A percentile compares a stretch with the other conserved stretches of the same genome.
Conservation (phyloP, 2,888 invertebrate species). For the Philhelius pedissequus region DNA sequence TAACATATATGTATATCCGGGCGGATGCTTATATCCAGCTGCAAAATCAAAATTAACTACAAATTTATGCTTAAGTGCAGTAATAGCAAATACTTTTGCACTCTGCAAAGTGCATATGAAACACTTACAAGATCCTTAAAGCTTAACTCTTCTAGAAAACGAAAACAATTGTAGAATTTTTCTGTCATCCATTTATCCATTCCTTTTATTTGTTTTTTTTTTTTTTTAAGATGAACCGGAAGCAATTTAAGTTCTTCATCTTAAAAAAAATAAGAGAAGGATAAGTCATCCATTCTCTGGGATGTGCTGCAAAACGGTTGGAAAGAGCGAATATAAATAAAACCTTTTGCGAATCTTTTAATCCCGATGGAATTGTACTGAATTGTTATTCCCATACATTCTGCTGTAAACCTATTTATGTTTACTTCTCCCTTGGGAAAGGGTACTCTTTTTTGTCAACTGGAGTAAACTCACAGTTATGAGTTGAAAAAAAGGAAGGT, state of each 20-base stretch:
- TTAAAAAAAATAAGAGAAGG: neutral
- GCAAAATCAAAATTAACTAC: neutral
- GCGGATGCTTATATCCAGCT: no score
- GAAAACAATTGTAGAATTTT: neutral
- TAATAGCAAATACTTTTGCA: neutral
- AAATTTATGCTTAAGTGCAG: neutral
- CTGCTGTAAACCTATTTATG: neutral
- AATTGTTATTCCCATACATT: slow-evolving; percentile 50
- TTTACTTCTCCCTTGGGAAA: slow-evolving; percentile 24
- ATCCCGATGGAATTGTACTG: slow-evolving; percentile 58
- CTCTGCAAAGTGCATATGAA: neutral
- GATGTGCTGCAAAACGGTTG: neutral
- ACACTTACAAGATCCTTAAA: neutral
- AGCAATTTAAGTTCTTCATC: slow-evolving; percentile 6
- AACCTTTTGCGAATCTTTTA: slow-evolving; percentile 63
- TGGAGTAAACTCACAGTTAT: neutral
- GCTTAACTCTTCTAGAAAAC: neutral
- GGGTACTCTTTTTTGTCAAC: neutral
- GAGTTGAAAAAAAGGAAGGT: neutral
- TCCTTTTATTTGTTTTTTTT: neutral
- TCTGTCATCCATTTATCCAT: neutral
- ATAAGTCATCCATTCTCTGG: neutral
- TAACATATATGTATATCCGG: no score
- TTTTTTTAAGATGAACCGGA: neutral
- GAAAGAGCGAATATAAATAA: slow-evolving; percentile 58